A percentile compares a stretch with the other conserved stretches of the same genome.
Conservation (phyloP, 1,140 invertebrate genomes). For the Sitophilus oryzae region DNA sequence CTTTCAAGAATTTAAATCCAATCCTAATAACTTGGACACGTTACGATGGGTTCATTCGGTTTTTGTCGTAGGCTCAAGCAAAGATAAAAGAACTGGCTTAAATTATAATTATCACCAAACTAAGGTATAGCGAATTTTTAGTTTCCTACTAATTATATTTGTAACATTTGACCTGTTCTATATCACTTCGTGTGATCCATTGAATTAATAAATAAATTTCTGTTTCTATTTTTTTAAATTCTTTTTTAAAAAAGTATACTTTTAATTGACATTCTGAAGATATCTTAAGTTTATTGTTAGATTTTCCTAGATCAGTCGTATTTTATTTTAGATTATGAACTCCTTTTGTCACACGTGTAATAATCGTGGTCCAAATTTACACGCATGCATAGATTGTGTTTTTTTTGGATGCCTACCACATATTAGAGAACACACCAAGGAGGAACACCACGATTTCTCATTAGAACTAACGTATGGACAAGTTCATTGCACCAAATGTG, state of each 20-base stretch:
- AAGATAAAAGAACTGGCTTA: too few species aligned
- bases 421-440: slow-evolving; percentile 77
- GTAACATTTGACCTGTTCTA: too few species aligned
- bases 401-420: slow-evolving; percentile 87
- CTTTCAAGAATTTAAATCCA: slow-evolving; percentile 35
- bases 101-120: slow-evolving; percentile 62
- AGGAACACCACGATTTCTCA: slow-evolving; percentile 75
- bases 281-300: too few species aligned
- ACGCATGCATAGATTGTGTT: slow-evolving; percentile 87
- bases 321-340: slow-evolving; percentile 60
- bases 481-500: slow-evolving; percentile 85
- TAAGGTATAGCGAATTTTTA: too few species aligned
- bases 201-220: too few species aligned
- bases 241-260: too few species aligned
- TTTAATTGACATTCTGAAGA: too few species aligned
- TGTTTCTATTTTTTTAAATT: too few species aligned
- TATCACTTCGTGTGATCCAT: too few species aligned
- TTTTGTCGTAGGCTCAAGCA: slow-evolving; percentile 69
- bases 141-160: too few species aligned
- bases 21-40: slow-evolving; percentile 47
- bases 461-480: slow-evolving; percentile 85
- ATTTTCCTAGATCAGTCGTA: too few species aligned
- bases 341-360: slow-evolving; percentile 74
- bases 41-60: slow-evolving; percentile 65
- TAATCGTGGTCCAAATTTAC: slow-evolving; percentile 66